A percentile compares a stretch with the other conserved stretches of the same genome.
phyloP scores from a whole-genome alignment of 2,888 invertebrate genomes.

The Drosophila silvestris region DNA sequence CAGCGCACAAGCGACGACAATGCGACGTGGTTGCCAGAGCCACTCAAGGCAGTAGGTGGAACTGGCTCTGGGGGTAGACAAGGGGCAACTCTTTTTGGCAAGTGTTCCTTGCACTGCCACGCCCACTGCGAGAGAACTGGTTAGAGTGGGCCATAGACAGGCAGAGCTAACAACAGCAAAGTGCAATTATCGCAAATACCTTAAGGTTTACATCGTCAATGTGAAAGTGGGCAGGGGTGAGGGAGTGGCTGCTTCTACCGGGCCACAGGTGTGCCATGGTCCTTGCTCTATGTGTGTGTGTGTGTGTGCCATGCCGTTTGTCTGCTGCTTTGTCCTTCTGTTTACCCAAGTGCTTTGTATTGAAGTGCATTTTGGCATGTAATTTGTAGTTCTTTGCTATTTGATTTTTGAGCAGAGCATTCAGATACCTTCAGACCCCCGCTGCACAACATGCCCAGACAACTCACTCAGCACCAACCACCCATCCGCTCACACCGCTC shows the following conservation, averaged over 20 bases:
- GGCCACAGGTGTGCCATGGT: constrained; percentile 66
- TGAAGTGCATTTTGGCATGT: constrained; percentile 83
- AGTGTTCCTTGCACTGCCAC: constrained; percentile 40
- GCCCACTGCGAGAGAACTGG: constrained; percentile 27
- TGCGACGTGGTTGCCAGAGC: constrained; percentile 53
- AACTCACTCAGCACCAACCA: constrained; percentile 22
- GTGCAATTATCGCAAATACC: constrained; percentile 83
- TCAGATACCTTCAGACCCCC: constrained; percentile 25
- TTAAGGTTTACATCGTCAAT: constrained; percentile 80
- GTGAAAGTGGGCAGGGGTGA: constrained; percentile 9
- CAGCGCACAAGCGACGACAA: constrained; percentile 64
- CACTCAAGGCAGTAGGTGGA: constrained; percentile 39
- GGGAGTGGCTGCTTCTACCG: constrained; percentile 1
- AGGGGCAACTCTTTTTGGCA: constrained; percentile 66
- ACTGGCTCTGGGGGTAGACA: constrained; percentile 13
- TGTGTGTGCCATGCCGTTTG: constrained; percentile 37
- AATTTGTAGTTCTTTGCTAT: constrained; percentile 82
- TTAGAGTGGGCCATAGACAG: constrained; percentile 7
- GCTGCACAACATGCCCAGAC: constrained; percentile 19
- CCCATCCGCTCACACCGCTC: background rate
- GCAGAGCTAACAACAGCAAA: constrained; percentile 72
- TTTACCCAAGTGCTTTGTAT: constrained; percentile 82
- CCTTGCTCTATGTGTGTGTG: constrained; percentile 20
- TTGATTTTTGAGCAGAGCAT: constrained; percentile 68
- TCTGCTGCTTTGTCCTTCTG: constrained; percentile 55